Evolutionary conservation across 2,113 vertebrate genomes (phyloP).

Genomic region (Eublepharis macularius): DNA sequence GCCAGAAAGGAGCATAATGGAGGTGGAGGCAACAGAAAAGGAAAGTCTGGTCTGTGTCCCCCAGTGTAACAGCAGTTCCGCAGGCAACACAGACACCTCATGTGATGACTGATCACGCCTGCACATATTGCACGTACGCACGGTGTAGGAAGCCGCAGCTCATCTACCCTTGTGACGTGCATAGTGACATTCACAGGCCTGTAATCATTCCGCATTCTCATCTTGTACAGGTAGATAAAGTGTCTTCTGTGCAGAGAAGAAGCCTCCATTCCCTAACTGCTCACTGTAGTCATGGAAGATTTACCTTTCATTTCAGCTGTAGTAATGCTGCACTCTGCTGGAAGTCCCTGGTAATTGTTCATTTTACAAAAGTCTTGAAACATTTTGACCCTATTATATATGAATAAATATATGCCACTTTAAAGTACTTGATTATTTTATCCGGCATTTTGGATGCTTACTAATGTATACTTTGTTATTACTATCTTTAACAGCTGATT

Average conservation of each 20-base stretch:
- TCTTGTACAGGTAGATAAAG: no score
- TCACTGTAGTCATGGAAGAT: not conserved
- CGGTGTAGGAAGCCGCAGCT: no score
- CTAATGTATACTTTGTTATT: not conserved
- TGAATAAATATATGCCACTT: not conserved
- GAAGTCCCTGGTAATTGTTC: constrained; percentile 33
- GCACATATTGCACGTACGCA: no score
- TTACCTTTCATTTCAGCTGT: constrained; percentile 37
- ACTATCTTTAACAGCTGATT: not conserved
- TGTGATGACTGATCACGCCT: no score
- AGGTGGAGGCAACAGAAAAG: no score
- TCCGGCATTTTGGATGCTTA: not conserved
- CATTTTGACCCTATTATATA: not conserved
- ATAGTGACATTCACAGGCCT: no score
- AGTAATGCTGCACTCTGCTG: constrained; percentile 73
- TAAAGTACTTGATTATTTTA: not conserved
- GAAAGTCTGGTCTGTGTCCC: no score
- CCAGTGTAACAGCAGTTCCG: no score
- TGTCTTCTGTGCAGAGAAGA: not conserved
- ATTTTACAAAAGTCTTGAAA: not conserved
- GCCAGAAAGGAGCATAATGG: no score
- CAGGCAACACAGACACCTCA: no score
- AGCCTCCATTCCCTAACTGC: not conserved
- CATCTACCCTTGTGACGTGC: no score
- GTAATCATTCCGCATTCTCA: no score